These are phyloP conservation scores for Proisotoma minuta DNA, from an alignment of 2,888 invertebrate species.

Conservation along the genomic window DNA sequence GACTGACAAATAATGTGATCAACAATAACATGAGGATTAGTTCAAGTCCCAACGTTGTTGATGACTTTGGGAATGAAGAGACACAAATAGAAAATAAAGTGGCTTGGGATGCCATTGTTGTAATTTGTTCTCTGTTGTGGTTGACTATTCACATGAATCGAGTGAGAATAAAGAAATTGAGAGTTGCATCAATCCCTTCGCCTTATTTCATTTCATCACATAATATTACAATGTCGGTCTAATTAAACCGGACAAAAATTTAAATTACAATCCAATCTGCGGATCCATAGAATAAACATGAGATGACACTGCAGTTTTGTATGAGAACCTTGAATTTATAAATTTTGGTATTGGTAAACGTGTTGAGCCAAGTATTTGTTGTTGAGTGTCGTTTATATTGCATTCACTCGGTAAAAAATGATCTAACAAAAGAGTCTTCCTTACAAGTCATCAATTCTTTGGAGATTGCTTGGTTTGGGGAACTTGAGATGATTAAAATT, in stretches of 20 bases:
- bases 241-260: slow-evolving; percentile 43
- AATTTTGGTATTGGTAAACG: not conserved
- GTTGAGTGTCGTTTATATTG: not conserved
- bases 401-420: not conserved
- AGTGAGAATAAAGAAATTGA: slow-evolving; percentile 6
- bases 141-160: not conserved
- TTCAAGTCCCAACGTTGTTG: not conserved
- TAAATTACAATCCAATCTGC: slow-evolving; percentile 35
- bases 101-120: too few relatives aligned
- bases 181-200: slow-evolving; percentile 3
- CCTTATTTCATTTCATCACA: not conserved
- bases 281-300: slow-evolving; percentile 11
- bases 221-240: slow-evolving; percentile 29
- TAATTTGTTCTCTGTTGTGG: not conserved
- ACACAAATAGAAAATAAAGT: not conserved
- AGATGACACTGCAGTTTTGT: slow-evolving; percentile 32
- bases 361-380: not conserved
- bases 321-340: slow-evolving; percentile 4
- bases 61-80: not conserved
- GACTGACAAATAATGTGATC: not conserved
- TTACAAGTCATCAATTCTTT: too few relatives aligned
- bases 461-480: too few relatives aligned
- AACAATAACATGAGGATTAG: slow-evolving; percentile 1
- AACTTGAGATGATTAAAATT: not conserved
- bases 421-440: too few relatives aligned